Conservation (phyloP, 37 sponge, comb jelly and placozoan genomes). For the Halichondria panicea region DNA sequence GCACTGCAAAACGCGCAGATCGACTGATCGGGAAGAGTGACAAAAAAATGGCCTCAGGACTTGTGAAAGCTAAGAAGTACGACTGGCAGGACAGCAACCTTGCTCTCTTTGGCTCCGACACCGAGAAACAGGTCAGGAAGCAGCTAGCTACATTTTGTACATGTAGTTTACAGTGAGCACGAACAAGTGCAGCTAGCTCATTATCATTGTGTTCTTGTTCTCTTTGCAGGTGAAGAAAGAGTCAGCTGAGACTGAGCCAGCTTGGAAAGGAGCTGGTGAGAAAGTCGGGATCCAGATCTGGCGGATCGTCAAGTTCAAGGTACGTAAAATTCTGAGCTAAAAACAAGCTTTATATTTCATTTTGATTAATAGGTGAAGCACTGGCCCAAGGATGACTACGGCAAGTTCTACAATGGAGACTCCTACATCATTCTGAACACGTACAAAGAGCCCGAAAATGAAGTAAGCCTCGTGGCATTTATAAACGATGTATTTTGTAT, state of each 20-base stretch:
- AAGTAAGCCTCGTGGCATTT: constrained; percentile 6
- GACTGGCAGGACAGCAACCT: constrained; percentile 99
- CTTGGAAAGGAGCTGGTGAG: constrained; percentile 91
- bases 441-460: constrained; percentile 73
- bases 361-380: constrained; percentile 49
- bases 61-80: constrained; percentile 89
- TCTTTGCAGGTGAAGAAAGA: constrained; percentile 85
- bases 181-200: constrained; percentile 1
- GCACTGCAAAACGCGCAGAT: too few relatives aligned
- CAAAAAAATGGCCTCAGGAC: constrained; percentile 69
- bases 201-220: neutral
- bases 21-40: too few relatives aligned
- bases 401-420: constrained; percentile 97
- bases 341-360: neutral
- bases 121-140: constrained; percentile 67
- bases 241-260: constrained; percentile 91
- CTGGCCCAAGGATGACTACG: constrained; percentile 92
- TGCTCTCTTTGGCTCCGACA: constrained; percentile 96
- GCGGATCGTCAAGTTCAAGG: constrained; percentile 99
- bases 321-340: neutral
- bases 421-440: constrained; percentile 99
- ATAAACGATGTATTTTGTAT: neutral
- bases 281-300: constrained; percentile 91
- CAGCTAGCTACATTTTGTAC: neutral
- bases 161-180: too few relatives aligned